Percentiles rank a stretch among this genome's conserved stretches.
Conservation (phyloP, 2,888 invertebrate genomes). For the Litoditis marina region DNA sequence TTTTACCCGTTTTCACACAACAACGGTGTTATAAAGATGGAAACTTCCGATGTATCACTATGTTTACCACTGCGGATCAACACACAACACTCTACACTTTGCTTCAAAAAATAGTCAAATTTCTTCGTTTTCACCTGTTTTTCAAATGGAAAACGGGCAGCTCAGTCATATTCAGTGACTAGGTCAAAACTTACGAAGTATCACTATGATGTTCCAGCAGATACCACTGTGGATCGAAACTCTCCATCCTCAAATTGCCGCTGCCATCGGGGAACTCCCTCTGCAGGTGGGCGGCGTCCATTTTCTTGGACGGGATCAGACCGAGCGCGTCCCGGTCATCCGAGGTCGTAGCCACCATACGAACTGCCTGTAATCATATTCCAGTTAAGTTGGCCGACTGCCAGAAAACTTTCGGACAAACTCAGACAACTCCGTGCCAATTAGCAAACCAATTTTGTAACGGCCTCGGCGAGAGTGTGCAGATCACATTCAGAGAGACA, state of each 20-base stretch:
- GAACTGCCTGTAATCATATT: constrained; percentile 29
- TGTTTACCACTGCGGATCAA: too few relatives aligned
- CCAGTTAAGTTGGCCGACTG: too few relatives aligned
- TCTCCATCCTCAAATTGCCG: constrained; percentile 85
- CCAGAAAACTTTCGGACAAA: too few relatives aligned
- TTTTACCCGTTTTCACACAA: too few relatives aligned
- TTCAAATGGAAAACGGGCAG: neutral
- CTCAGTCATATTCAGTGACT: neutral
- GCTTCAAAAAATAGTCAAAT: neutral
- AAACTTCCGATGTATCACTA: too few relatives aligned
- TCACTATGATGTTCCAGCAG: constrained; percentile 89
- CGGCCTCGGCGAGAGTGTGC: too few relatives aligned
- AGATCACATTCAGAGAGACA: too few relatives aligned
- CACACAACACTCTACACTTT: neutral
- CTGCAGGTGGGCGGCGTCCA: constrained; percentile 37
- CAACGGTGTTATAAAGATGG: too few relatives aligned
- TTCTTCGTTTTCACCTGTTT: neutral
- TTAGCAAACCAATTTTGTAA: too few relatives aligned
- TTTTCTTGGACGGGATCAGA: constrained; percentile 34
- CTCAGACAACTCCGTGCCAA: too few relatives aligned
- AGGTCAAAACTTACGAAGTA: constrained; percentile 67
- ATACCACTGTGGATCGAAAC: constrained; percentile 93
- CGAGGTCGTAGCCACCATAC: constrained; percentile 45
- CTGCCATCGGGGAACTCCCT: constrained; percentile 34
- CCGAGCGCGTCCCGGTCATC: constrained; percentile 57